Evolutionary conservation across 35 echinoderm and acorn worm species (phyloP), one percentile per base, ranked within the genome.

Genomic region (Diadema setosum): DNA sequence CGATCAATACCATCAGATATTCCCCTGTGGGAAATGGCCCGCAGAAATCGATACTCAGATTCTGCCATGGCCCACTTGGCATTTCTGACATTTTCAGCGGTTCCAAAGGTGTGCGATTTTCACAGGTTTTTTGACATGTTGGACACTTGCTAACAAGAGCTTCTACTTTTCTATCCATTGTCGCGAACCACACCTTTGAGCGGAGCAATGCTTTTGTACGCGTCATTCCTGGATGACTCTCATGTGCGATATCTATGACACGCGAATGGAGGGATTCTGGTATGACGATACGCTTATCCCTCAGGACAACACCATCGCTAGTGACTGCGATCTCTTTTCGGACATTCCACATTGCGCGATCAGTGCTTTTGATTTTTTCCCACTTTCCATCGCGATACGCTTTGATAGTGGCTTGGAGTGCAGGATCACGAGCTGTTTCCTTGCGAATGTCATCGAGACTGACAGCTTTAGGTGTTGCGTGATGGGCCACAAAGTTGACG

Each of bases 31-130:
- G 78, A 39, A 93, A 83, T 26, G 91, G 91, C 4, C 91, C 75
- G 57, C 91, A 93, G 40, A 93, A 93, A 39, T 81, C 84, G n/a
- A 93, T 76, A 52, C 91, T 88, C 16, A 93, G 41, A 29, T 87
- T 46, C 58, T 69, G 23, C 84, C 91, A 93, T 15, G 91, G 91
- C 9, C 37, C 18, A 14, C 9, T 21, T n/a, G 85, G 59, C 18
- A 88, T 75, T 61, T 88, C 42, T 5, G 91, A 84, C 86, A 84
- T 84, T 14, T 50, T 6, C 26, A 93, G 41, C 17, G 65, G 58
- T 83, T 88, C 86, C 45, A 39, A 0, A 5, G 3, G 3, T 5
- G 65, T 70, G n/a, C 17, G 33, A 34, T 49, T 73, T 15, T 65
- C 41, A 16, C 50, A 59, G 5, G 30, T 49, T 5, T 40, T 80